Percentiles rank a stretch among this genome's conserved stretches.
Evolutionary conservation across 2,797 vertebrate genomes (phyloP).

Genomic region (Pelodytes ibericus): DNA sequence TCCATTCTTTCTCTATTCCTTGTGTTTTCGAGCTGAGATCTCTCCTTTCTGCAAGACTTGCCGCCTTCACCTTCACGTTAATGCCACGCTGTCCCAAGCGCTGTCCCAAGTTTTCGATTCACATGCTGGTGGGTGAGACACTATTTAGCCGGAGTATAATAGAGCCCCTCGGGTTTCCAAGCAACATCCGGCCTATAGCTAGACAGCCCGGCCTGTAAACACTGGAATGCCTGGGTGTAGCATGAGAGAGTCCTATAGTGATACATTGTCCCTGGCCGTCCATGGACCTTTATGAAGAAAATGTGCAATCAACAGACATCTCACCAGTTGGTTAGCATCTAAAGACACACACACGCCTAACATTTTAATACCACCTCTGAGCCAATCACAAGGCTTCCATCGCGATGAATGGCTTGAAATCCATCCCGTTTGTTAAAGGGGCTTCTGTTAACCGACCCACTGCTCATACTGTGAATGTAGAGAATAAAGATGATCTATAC

Average conservation of each 20-base stretch:
- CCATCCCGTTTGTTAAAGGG: too few relatives aligned
- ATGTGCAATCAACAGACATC: neutral
- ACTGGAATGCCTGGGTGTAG: neutral
- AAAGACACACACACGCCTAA: too few relatives aligned
- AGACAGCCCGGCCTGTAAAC: neutral
- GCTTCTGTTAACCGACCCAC: too few relatives aligned
- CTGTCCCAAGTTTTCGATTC: neutral
- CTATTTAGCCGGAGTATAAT: neutral
- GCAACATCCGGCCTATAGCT: neutral
- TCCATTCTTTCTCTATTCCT: constrained; percentile 29
- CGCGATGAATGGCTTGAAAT: too few relatives aligned
- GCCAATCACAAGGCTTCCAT: too few relatives aligned
- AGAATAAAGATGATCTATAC: too few relatives aligned
- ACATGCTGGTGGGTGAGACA: neutral
- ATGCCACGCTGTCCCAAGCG: neutral
- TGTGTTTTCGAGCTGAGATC: too few relatives aligned
- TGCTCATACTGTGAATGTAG: too few relatives aligned
- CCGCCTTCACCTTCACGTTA: too few relatives aligned
- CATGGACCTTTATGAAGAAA: neutral
- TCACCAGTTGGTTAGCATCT: too few relatives aligned
- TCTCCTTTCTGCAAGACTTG: too few relatives aligned
- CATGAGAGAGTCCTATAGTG: neutral
- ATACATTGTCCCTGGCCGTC: neutral
- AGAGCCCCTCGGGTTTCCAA: neutral
- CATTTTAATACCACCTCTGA: too few relatives aligned